Percentiles rank a stretch among this genome's conserved stretches.
Conservation (phyloP, 2,113 vertebrate species). For the Maylandia zebra region DNA sequence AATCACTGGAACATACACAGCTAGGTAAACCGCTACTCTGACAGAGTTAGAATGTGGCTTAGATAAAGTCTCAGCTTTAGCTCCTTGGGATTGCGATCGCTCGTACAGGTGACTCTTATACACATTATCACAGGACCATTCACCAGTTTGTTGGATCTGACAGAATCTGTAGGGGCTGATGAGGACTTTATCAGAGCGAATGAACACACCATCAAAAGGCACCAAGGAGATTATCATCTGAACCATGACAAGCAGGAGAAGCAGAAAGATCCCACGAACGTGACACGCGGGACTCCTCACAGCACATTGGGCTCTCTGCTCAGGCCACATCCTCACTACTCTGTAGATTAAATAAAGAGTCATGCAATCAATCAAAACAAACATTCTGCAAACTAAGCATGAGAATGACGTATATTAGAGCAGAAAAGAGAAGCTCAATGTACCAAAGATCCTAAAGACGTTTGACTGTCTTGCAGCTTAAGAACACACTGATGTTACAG, state of each 20-base stretch:
- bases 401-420: neutral
- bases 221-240: neutral
- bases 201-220: neutral
- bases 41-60: neutral
- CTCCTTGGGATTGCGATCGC: neutral
- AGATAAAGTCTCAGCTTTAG: neutral
- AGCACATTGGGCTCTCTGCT: no score
- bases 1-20: neutral
- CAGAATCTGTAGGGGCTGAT: neutral
- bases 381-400: neutral
- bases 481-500: neutral
- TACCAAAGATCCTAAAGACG: neutral
- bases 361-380: neutral
- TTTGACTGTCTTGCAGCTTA: neutral
- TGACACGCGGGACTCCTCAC: neutral
- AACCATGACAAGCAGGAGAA: constrained; percentile 16
- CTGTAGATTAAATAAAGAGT: neutral
- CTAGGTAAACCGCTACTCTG: neutral
- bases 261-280: neutral
- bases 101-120: neutral
- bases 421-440: neutral
- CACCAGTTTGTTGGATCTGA: neutral
- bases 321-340: neutral
- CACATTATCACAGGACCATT: neutral
- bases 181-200: neutral